Percentiles rank a stretch among this genome's conserved stretches.
Conservation (phyloP, 2,888 invertebrate species). For the Troides aeacus region DNA sequence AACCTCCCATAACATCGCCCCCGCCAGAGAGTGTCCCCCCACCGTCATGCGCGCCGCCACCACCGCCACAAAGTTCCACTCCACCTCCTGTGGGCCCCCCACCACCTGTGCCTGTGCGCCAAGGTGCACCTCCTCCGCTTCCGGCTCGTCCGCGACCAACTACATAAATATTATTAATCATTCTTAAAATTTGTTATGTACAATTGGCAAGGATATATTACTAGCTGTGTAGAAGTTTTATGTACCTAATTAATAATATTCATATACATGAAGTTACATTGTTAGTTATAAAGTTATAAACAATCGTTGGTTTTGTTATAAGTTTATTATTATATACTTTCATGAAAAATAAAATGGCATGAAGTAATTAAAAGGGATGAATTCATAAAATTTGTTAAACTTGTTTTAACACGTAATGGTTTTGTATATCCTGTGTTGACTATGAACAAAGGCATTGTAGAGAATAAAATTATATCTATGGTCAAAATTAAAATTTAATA, state of each 20-base stretch:
- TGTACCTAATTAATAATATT: constrained; percentile 22
- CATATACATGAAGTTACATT: constrained; percentile 15
- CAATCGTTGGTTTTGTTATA: constrained; percentile 25
- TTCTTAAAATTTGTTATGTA: constrained; percentile 1
- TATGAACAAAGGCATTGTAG: constrained; percentile 2
- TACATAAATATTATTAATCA: constrained; percentile 32
- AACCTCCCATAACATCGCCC: constrained; percentile 71
- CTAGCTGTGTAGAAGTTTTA: constrained; percentile 23
- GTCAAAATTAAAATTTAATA: background rate
- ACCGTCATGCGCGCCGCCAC: constrained; percentile 82
- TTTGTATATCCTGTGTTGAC: constrained; percentile 7
- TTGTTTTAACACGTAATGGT: background rate
- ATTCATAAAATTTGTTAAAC: too few species aligned
- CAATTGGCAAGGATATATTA: constrained; percentile 18
- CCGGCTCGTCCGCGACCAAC: constrained; percentile 81
- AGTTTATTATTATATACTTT: constrained; percentile 18
- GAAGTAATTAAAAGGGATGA: too few species aligned
- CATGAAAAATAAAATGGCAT: constrained; percentile 1
- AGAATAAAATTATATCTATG: constrained; percentile 7
- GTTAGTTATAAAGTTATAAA: constrained; percentile 16
- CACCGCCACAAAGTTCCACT: constrained; percentile 53
- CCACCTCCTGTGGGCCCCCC: constrained; percentile 63
- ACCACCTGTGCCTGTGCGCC: constrained; percentile 78
- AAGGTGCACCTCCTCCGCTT: constrained; percentile 83
- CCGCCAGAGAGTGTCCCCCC: constrained; percentile 81